Base-by-base conservation (phyloP, 2,888 invertebrate species). In the Amphimallon solstitiale region DNA sequence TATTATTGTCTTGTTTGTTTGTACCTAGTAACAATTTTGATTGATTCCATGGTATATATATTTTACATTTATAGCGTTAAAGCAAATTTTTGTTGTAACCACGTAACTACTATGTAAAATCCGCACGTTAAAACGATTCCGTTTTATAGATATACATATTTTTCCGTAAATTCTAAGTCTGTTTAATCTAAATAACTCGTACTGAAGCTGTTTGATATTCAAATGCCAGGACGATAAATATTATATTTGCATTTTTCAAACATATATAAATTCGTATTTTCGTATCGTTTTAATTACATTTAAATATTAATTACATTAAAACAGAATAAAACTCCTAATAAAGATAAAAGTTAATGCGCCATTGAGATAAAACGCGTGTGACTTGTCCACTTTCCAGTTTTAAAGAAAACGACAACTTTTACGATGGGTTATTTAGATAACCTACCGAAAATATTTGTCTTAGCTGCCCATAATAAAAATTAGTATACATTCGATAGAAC, bases 361-460 rank as follows among this genome's bases (percentile, higher is more conserved):
- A 40, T 40, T 40, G 54, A 54, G 54, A 54, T 54, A 54, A 54
- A 54, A 12, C 23, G 54, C 40, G 38, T 54, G 54, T 40, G 54
- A 40, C 54, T 54, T 54, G 54, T 40, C 54, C 23, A 54, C 54
- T 54, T 54, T 40, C 54, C 23, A 54, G 54, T 40, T 54, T 54
- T 38, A 38, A 40, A 54, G 38, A 43, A 54, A 54, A 38, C 21
- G 21, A 54, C 40, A 54, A 54, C 40, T 9, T 54, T 54, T 54
- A 54, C 40, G 54, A 54, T 54, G 40, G 54, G 54, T 19, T 40
- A 54, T 54, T 54, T 54, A 54, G 54, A 54, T 54, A 54, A 54
- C 54, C 54, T 38, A 54, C 54, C 54, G 54, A 54, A 40, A 54
- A 54, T 54, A 54, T 54, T 54, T 54, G 54, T 17, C 6, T 54